Conservation (phyloP, 2,113 vertebrate genomes). For the Prolemur simus region DNA sequence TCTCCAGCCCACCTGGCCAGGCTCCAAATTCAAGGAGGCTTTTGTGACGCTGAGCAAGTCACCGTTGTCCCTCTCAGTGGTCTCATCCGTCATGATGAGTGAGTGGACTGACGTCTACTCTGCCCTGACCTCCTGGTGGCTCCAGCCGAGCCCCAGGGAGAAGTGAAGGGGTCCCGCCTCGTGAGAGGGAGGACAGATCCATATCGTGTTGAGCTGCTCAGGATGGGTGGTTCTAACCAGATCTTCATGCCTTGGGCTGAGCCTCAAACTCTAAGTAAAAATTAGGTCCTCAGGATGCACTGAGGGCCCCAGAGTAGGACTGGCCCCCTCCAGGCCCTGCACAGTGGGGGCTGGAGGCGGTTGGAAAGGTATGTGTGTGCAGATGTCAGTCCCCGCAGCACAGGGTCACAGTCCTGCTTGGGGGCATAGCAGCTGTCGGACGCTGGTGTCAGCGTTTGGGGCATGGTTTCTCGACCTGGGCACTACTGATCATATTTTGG, state of each 20-base stretch:
- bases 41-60: neutral
- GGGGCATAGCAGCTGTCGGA: accelerated
- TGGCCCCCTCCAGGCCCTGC: too few relatives aligned
- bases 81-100: neutral
- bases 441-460: too few relatives aligned
- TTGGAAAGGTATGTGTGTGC: too few relatives aligned
- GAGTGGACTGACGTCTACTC: neutral
- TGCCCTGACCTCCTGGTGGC: too few relatives aligned
- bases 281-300: neutral
- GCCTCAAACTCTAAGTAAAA: neutral
- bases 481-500: too few relatives aligned
- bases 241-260: neutral
- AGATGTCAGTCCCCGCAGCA: accelerated
- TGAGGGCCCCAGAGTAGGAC: neutral
- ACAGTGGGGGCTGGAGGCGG: neutral
- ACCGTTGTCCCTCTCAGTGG: too few relatives aligned
- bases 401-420: accelerated
- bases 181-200: neutral
- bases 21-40: neutral
- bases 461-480: neutral
- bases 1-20: neutral
- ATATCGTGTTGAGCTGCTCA: neutral
- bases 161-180: neutral
- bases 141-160: neutral
- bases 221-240: neutral